Percentiles rank a stretch among this genome's conserved stretches.
These are phyloP conservation scores for Caiman crocodilus DNA, from an alignment of 2,797 vertebrate species.

Conservation along the genomic window DNA sequence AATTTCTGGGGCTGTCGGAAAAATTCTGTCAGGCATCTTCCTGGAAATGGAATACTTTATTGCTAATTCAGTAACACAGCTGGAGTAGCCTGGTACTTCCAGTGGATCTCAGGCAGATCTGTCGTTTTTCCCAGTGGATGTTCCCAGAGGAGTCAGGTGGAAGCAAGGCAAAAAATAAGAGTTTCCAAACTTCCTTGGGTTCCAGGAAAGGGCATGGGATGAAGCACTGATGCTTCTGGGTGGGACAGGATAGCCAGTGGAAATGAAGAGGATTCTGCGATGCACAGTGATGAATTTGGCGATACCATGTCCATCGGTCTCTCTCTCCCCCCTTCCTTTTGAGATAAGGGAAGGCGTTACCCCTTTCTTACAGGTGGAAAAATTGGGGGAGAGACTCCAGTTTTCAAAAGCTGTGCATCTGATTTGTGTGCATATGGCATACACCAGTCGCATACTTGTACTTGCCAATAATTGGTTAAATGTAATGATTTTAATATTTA, in stretches of 20 bases:
- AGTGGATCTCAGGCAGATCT: background rate
- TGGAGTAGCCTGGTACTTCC: conserved; percentile 16
- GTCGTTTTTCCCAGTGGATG: background rate
- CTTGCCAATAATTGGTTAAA: background rate
- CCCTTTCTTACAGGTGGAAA: background rate
- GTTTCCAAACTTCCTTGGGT: background rate
- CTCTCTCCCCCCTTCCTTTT: background rate
- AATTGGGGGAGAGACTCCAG: background rate
- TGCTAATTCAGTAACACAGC: conserved; percentile 54
- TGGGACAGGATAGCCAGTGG: background rate
- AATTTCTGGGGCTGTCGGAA: background rate
- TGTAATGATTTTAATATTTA: background rate
- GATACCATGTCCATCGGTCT: too few species aligned
- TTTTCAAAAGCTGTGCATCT: background rate
- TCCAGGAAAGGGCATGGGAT: background rate
- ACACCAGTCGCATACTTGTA: background rate
- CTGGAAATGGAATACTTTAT: conserved; percentile 6
- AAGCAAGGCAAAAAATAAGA: background rate
- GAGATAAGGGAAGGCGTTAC: background rate
- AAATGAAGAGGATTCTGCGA: background rate
- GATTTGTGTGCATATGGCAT: background rate
- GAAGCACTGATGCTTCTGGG: accelerated
- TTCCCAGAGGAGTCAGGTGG: background rate
- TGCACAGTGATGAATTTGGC: background rate
- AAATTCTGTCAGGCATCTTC: conserved; percentile 26